phyloP scores from a whole-genome alignment of 1,140 invertebrate species.

The Drosophila funebris region DNA sequence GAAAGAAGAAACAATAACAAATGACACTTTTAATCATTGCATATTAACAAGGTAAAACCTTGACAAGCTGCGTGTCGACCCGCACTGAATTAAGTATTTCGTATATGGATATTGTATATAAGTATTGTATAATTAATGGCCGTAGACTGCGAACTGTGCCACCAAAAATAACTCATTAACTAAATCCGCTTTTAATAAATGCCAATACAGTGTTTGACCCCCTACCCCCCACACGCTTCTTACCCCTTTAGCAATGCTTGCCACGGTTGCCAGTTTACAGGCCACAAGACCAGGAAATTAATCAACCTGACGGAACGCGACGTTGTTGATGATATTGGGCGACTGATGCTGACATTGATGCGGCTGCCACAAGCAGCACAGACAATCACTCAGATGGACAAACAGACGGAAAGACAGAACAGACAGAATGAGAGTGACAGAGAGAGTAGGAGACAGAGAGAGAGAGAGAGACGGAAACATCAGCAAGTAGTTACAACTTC shows the following conservation, averaged over 20 bases:
- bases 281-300: slow-evolving; percentile 75
- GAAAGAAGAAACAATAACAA: slow-evolving; percentile 55
- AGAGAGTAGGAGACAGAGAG: slow-evolving; percentile 2
- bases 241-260: slow-evolving; percentile 10
- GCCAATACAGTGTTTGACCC: slow-evolving; percentile 29
- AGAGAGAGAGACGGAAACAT: slow-evolving; percentile 7
- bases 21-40: slow-evolving; percentile 81
- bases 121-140: slow-evolving; percentile 60
- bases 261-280: slow-evolving; percentile 52
- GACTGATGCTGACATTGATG: slow-evolving; percentile 81
- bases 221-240: background rate
- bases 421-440: background rate
- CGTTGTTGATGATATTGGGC: slow-evolving; percentile 81
- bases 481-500: slow-evolving; percentile 22
- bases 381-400: slow-evolving; percentile 62
- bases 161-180: slow-evolving; percentile 77
- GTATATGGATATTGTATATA: slow-evolving; percentile 13
- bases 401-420: slow-evolving; percentile 10
- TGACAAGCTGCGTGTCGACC: slow-evolving; percentile 37
- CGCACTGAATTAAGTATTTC: slow-evolving; percentile 30
- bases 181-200: slow-evolving; percentile 82
- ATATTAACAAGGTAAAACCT: slow-evolving; percentile 71
- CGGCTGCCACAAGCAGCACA: slow-evolving; percentile 67
- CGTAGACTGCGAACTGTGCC: slow-evolving; percentile 56
- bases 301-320: slow-evolving; percentile 75